Conservation (phyloP, 2,113 vertebrate genomes). For the Scopus umbretta region DNA sequence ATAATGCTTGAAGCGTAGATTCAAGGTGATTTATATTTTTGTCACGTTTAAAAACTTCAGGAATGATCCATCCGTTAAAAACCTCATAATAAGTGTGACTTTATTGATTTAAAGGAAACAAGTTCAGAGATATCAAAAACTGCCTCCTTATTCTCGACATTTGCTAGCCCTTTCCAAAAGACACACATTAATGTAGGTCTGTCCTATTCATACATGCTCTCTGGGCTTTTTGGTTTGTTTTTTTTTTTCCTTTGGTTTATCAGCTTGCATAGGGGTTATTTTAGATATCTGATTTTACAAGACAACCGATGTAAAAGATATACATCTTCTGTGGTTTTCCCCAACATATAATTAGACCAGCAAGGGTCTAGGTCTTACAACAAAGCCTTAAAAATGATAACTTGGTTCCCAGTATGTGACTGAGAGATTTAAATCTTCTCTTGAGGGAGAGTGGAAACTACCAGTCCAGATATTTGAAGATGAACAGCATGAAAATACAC, state of each 20-base stretch:
- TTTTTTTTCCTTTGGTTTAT: neutral
- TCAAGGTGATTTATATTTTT: neutral
- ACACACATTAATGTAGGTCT: neutral
- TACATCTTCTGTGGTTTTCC: neutral
- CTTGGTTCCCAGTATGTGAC: neutral
- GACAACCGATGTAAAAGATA: neutral
- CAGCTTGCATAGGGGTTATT: neutral
- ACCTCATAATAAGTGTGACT: neutral
- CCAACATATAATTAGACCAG: conserved; percentile 9
- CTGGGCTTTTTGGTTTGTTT: neutral
- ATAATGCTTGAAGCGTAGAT: neutral
- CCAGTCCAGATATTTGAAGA: neutral
- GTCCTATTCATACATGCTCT: neutral
- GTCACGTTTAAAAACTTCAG: neutral
- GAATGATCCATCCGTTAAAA: neutral
- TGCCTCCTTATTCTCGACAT: neutral
- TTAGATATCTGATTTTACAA: neutral
- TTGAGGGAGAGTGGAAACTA: neutral
- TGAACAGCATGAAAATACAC: conserved; percentile 17
- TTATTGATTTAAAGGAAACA: neutral
- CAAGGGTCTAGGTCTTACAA: neutral
- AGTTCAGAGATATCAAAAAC: neutral
- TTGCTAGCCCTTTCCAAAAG: neutral
- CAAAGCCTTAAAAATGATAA: conserved; percentile 32
- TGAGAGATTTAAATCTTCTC: conserved; percentile 40